Percentiles rank a stretch among this genome's conserved stretches.
Conservation (phyloP, 2,797 vertebrate species). For the Urosaurus nigricauda region DNA sequence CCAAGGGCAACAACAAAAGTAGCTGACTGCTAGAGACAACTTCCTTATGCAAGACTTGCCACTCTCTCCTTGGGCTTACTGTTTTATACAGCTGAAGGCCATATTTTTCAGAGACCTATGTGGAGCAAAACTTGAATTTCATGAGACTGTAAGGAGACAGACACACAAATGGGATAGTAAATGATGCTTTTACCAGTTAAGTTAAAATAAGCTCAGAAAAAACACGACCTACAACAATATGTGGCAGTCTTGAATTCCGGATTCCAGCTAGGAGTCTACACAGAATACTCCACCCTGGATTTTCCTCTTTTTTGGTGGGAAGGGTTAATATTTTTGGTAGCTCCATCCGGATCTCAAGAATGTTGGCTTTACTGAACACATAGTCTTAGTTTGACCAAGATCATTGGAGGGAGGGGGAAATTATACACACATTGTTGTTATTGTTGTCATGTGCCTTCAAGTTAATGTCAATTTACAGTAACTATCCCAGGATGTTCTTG, state of each 20-base stretch:
- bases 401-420: too few species aligned
- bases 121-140: conserved; percentile 30
- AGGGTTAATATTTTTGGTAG: too few species aligned
- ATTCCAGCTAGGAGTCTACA: not conserved
- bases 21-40: conserved; percentile 50
- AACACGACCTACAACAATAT: not conserved
- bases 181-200: not conserved
- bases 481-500: too few species aligned
- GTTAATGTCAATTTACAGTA: too few species aligned
- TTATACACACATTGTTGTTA: too few species aligned
- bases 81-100: conserved; percentile 47
- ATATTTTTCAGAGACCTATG: not conserved
- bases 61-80: conserved; percentile 41
- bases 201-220: not conserved
- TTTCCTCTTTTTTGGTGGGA: not conserved
- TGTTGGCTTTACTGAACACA: too few species aligned
- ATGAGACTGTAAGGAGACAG: not conserved
- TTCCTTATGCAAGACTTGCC: conserved; percentile 43
- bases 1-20: conserved; percentile 45
- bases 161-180: not conserved
- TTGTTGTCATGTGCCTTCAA: too few species aligned
- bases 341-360: too few species aligned
- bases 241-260: not conserved
- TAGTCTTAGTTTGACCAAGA: too few species aligned
- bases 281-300: too few species aligned